phyloP scores from a whole-genome alignment of 2,888 invertebrate species.

The Camponotus fellah region DNA sequence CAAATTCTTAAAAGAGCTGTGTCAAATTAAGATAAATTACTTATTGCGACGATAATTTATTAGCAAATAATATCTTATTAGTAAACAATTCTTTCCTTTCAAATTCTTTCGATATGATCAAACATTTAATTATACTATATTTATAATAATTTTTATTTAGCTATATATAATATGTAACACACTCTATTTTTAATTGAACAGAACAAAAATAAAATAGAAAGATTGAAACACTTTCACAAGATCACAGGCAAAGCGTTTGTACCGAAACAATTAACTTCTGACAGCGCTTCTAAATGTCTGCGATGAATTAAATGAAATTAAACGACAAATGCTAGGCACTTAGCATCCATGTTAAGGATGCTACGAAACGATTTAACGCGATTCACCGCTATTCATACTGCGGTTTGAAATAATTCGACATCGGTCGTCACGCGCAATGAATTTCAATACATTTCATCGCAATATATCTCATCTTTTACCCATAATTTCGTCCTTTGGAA shows the following conservation, averaged over 20 bases:
- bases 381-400: neutral
- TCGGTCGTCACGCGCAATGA: neutral
- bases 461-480: neutral
- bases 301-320: neutral
- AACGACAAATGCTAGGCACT: conserved; percentile 16
- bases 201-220: neutral
- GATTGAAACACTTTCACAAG: neutral
- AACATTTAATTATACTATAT: neutral
- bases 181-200: neutral
- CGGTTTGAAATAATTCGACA: conserved; percentile 4
- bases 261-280: neutral
- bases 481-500: conserved; percentile 5
- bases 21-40: neutral
- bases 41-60: neutral
- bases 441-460: conserved; percentile 30
- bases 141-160: neutral
- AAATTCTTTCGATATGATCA: neutral
- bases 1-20: neutral
- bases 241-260: neutral
- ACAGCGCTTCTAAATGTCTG: neutral
- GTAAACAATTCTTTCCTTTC: neutral
- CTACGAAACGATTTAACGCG: conserved; percentile 17
- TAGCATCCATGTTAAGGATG: conserved; percentile 26
- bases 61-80: neutral
- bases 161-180: neutral